These are phyloP conservation scores for Terebella lapidaria DNA, from an alignment of 2,888 invertebrate genomes.

Conservation along the genomic window DNA sequence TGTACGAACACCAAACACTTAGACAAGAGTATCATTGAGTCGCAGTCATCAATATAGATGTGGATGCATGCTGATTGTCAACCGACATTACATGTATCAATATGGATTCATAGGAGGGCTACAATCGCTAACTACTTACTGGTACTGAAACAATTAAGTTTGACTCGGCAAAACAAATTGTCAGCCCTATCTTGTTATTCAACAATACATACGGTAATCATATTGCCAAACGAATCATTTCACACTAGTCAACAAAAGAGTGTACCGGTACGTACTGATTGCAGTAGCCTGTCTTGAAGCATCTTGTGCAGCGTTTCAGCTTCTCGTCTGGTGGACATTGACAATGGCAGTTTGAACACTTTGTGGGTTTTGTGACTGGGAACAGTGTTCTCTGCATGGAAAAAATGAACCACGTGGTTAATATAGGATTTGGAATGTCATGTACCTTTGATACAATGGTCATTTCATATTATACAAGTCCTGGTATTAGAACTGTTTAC, in stretches of 20 bases:
- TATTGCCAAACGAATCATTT: too few species aligned
- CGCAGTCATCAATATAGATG: too few species aligned
- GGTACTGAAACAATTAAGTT: too few species aligned
- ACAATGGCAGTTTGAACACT: slow-evolving; percentile 52
- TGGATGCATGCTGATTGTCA: too few species aligned
- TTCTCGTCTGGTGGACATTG: slow-evolving; percentile 37
- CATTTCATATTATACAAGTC: background rate
- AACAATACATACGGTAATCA: too few species aligned
- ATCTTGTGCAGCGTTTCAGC: slow-evolving; percentile 54
- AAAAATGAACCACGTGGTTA: background rate
- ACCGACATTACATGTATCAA: too few species aligned
- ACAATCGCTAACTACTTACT: background rate
- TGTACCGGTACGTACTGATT: slow-evolving; percentile 44
- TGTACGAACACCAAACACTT: slow-evolving; percentile 4
- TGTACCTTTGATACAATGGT: too few species aligned
- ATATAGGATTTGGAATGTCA: background rate
- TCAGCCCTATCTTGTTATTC: too few species aligned
- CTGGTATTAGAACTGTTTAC: background rate
- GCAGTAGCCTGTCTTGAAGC: slow-evolving; percentile 56
- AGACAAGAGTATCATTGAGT: too few species aligned
- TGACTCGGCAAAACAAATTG: too few species aligned
- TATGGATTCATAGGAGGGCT: too few species aligned
- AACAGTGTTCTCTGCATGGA: slow-evolving; percentile 38
- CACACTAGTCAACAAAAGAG: too few species aligned
- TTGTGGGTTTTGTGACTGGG: slow-evolving; percentile 37